Conservation (phyloP, 2,113 vertebrate genomes). For the Diadophis punctatus region DNA sequence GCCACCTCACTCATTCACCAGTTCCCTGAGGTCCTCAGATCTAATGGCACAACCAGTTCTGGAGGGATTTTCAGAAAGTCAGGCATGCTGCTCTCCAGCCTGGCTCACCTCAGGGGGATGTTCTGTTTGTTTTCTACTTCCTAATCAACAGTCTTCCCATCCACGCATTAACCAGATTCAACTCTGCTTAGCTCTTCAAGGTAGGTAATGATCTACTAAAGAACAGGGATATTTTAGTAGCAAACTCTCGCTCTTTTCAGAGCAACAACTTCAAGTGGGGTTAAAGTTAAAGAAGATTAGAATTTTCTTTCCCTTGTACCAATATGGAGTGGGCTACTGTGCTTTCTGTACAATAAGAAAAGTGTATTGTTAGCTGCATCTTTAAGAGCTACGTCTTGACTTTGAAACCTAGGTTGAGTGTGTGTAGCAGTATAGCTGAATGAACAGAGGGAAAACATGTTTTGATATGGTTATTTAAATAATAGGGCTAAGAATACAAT, state of each 20-base stretch:
- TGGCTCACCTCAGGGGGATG: neutral
- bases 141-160: neutral
- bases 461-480: neutral
- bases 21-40: neutral
- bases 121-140: neutral
- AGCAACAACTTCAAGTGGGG: neutral
- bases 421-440: neutral
- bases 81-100: neutral
- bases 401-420: neutral
- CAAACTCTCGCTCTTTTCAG: neutral
- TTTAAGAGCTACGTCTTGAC: neutral
- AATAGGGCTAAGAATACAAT: neutral
- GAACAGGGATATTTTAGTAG: neutral
- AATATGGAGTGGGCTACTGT: neutral
- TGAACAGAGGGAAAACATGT: neutral
- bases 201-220: neutral
- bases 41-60: neutral
- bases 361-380: neutral
- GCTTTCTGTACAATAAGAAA: neutral
- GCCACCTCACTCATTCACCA: neutral
- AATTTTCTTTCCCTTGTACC: neutral
- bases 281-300: neutral
- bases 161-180: neutral
- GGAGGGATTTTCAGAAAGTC: neutral
- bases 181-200: neutral